Conservation (phyloP, 1,140 invertebrate species). For the Drosophila pectinifera region DNA sequence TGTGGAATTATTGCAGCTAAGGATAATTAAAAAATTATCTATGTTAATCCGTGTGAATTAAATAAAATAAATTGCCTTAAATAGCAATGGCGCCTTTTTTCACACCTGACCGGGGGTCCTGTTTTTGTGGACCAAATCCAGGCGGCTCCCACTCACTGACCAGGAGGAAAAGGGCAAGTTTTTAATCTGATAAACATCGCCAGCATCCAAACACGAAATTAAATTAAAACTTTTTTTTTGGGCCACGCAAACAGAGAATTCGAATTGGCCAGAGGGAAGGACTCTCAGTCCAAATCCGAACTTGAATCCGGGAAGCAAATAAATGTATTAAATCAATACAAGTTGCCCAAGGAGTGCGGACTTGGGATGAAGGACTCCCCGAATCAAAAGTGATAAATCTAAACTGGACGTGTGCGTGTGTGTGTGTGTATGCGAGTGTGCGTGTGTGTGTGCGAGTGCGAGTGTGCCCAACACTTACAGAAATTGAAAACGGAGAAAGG, state of each 20-base stretch:
- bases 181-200: conserved; percentile 70
- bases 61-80: conserved; percentile 23
- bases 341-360: conserved; percentile 20
- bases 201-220: conserved; percentile 48
- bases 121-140: neutral
- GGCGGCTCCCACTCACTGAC: neutral
- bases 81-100: conserved; percentile 7
- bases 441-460: neutral
- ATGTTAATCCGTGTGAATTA: conserved; percentile 33
- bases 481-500: conserved; percentile 70
- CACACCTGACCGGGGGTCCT: neutral
- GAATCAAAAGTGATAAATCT: conserved; percentile 84
- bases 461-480: conserved; percentile 61
- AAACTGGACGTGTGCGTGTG: conserved; percentile 71
- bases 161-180: conserved; percentile 54
- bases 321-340: conserved; percentile 81
- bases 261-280: conserved; percentile 31
- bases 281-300: conserved; percentile 5
- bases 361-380: conserved; percentile 22
- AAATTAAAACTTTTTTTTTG: conserved; percentile 73
- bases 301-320: conserved; percentile 45
- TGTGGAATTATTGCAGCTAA: conserved; percentile 24
- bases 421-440: conserved; percentile 39
- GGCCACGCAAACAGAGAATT: conserved; percentile 47
- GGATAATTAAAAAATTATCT: conserved; percentile 35